phyloP scores from a whole-genome alignment of 2,113 vertebrate genomes.

The Mixornis gularis region DNA sequence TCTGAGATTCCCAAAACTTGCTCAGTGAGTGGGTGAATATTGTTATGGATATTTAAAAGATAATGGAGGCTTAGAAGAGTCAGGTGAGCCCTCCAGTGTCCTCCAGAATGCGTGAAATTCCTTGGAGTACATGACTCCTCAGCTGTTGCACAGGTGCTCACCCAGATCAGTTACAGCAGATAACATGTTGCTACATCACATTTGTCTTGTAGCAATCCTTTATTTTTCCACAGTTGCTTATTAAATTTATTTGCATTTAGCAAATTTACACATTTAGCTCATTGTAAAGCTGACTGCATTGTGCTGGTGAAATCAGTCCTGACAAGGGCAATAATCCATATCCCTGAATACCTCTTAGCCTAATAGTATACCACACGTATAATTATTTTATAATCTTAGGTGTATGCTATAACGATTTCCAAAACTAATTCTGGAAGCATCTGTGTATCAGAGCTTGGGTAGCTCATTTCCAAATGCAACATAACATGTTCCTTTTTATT shows the following conservation, averaged over 20 bases:
- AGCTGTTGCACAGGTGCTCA: background rate
- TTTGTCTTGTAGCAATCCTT: background rate
- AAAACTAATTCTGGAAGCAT: background rate
- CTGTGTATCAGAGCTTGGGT: background rate
- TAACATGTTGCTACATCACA: background rate
- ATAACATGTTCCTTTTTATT: conserved; percentile 4
- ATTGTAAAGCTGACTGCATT: background rate
- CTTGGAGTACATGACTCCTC: background rate
- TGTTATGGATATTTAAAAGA: background rate
- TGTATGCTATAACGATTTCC: background rate
- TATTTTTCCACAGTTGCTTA: background rate
- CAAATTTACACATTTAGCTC: background rate
- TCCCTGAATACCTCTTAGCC: background rate
- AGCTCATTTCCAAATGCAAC: background rate
- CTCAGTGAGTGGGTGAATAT: background rate
- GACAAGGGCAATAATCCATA: background rate
- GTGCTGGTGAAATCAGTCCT: background rate
- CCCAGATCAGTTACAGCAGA: background rate
- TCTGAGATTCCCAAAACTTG: background rate
- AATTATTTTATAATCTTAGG: conserved; percentile 1
- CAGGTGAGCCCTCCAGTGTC: background rate
- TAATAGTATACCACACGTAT: background rate
- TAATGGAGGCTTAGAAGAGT: background rate
- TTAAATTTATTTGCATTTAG: background rate
- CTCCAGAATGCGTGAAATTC: background rate